Conservation (phyloP, 2,113 vertebrate species). For the Alces alces region DNA sequence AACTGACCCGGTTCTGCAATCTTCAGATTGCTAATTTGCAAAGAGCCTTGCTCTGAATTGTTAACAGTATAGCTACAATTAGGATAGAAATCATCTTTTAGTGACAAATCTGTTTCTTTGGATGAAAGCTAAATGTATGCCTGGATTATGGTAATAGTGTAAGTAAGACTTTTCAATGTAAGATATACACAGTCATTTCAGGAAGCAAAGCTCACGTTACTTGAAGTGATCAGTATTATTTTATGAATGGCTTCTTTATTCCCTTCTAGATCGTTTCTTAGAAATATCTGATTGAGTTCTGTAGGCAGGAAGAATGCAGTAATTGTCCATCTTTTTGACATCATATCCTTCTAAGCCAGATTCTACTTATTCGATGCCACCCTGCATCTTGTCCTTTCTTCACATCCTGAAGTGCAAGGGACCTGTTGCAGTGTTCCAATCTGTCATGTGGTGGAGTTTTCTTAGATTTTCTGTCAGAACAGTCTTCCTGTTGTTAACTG, state of each 20-base stretch:
- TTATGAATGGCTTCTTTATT: slow-evolving; percentile 60
- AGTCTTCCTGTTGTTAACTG: not conserved
- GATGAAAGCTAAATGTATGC: not conserved
- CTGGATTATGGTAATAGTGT: not conserved
- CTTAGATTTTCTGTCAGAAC: not conserved
- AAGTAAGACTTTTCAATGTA: not conserved
- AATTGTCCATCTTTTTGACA: slow-evolving; percentile 55
- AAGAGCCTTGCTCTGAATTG: slow-evolving; percentile 18
- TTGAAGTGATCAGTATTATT: slow-evolving; percentile 28
- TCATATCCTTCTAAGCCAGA: not conserved
- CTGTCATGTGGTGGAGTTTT: slow-evolving; percentile 29
- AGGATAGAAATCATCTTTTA: not conserved
- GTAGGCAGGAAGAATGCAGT: slow-evolving; percentile 47
- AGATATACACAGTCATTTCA: not conserved
- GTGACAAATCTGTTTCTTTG: not conserved
- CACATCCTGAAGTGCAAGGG: not conserved
- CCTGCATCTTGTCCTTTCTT: not conserved
- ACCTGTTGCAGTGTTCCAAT: not conserved
- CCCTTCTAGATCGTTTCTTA: slow-evolving; percentile 43
- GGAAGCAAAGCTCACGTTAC: slow-evolving; percentile 36
- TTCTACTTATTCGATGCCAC: not conserved
- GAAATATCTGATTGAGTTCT: slow-evolving; percentile 54
- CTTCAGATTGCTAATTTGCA: not conserved
- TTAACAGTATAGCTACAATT: not conserved
- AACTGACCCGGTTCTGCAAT: not conserved